Evolutionary conservation across 2,797 vertebrate species (phyloP).

Genomic region (Poeciliopsis gracilis): DNA sequence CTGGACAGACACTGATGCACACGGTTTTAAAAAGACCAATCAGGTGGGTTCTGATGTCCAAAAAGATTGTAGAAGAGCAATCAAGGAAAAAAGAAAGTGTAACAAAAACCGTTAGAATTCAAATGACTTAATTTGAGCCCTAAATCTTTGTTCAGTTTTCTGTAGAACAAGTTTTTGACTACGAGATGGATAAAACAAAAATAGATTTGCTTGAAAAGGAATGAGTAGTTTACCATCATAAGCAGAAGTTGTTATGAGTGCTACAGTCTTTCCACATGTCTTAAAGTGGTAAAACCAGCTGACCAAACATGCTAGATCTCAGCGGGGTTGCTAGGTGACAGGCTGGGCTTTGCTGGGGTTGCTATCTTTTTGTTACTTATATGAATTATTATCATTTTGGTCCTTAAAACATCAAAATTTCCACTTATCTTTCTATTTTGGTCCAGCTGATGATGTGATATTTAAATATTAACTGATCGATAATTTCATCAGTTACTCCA

Average conservation of each 20-base stretch:
- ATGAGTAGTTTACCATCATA: not conserved
- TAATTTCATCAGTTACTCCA: too few species aligned
- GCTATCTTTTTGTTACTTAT: too few species aligned
- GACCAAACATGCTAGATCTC: too few species aligned
- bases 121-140: not conserved
- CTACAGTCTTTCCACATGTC: not conserved
- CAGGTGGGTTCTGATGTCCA: not conserved
- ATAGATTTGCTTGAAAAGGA: not conserved
- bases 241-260: not conserved
- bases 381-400: too few species aligned
- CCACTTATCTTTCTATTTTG: too few species aligned
- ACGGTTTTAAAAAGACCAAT: constrained; percentile 4
- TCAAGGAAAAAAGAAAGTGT: not conserved
- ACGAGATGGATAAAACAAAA: not conserved
- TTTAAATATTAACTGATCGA: too few species aligned
- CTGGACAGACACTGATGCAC: constrained; percentile 3
- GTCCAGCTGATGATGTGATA: too few species aligned
- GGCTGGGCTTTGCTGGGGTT: too few species aligned
- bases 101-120: not conserved
- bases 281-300: too few species aligned
- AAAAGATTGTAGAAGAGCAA: not conserved
- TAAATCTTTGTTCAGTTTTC: not conserved
- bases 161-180: not conserved
- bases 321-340: too few species aligned
- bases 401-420: too few species aligned